Evolutionary conservation across 1,140 invertebrate species (phyloP), one percentile per base, ranked within the genome.

Genomic region (Nixonia krombeini): DNA sequence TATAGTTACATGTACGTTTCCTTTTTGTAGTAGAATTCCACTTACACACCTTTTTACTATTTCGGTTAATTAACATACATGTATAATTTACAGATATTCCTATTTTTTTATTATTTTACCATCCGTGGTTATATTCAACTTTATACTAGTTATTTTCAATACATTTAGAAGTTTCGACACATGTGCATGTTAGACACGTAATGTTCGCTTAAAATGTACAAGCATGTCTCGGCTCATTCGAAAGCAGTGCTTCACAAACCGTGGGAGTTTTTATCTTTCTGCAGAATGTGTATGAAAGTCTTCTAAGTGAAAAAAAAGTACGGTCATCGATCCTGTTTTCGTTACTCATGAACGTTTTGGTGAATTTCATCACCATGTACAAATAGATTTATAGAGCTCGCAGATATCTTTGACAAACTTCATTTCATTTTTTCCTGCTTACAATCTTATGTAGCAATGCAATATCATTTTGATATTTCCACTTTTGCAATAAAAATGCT

Each of bases 311-410:
- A n/a, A n/a, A 70, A 76, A 76, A 79, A 80, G 76, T 84, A 79
- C 80, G 81, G 78, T 77, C 80, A 85, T 74, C 73, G 55, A 70
- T 77, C 76, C 74, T 79, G 53, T 81, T 80, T n/a, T 76, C 64
- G 61, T 80, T 77, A 66, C 72, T 75, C 73, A 77, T 53, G 58
- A 70, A 28, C 16, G 21, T 8, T 12, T 21, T 31, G 18, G 45
- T 42, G n/a, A 29, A 12, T 49, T 12, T n/a, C 16, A 31, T 44
- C 31, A 8, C 10, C 12, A 1, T 17, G 40, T 51, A 9, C 15
- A 16, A 38, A 77, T 76, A 78, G 72, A 79, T 75, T 78, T 73
- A 82, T 70, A 77, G 80, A 79, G 75, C 72, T 79, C 76, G 70
- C 76, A 81, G 81, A 76, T 79, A 80, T 81, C 78, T 81, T 82